A percentile compares a stretch with the other conserved stretches of the same genome.
phyloP scores from a whole-genome alignment of 2,888 invertebrate genomes.

The Tipula vernalis region DNA sequence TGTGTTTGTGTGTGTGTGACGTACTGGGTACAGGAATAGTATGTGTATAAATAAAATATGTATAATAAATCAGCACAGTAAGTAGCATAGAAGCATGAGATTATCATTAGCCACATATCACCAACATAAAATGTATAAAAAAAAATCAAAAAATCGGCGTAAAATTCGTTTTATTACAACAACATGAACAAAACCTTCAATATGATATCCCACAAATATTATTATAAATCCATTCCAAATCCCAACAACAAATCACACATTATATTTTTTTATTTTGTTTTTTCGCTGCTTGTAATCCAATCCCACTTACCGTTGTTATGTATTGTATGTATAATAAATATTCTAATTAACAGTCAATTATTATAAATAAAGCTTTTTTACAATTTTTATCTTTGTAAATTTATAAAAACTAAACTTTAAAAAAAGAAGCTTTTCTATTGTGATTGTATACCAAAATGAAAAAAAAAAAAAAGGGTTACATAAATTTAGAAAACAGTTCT shows the following conservation, averaged over 20 bases:
- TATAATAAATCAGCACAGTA: background rate
- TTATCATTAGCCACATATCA: background rate
- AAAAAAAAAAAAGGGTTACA: background rate
- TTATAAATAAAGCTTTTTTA: background rate
- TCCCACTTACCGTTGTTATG: background rate
- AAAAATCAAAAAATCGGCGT: background rate
- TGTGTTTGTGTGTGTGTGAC: background rate
- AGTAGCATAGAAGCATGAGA: background rate
- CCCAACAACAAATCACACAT: background rate
- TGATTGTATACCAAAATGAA: background rate
- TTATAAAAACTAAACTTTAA: background rate
- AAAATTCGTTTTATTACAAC: background rate
- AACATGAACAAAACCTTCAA: background rate
- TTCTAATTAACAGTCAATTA: background rate
- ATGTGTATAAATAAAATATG: background rate
- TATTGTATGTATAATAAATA: background rate
- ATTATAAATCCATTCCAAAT: background rate
- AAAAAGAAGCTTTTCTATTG: background rate
- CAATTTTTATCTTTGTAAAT: background rate
- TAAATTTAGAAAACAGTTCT: background rate
- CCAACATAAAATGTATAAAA: background rate
- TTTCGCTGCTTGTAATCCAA: background rate
- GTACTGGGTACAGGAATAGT: background rate
- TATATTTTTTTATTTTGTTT: background rate
- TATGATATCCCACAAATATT: background rate